phyloP scores from a whole-genome alignment of 2,888 invertebrate species.

The Drosophila neotestacea region DNA sequence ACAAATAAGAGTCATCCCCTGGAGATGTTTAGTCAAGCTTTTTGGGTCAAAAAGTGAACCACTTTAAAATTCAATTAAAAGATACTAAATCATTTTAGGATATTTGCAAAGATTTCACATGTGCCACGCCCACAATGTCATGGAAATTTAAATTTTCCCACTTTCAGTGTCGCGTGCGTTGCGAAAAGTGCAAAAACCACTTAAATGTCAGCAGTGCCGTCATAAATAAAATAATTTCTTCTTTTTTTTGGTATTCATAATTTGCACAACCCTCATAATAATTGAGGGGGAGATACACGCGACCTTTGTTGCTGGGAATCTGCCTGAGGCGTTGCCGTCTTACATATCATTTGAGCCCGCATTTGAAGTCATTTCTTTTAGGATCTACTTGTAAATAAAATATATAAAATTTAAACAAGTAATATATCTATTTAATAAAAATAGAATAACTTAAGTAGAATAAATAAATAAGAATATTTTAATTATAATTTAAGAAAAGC shows the following conservation, averaged over 20 bases:
- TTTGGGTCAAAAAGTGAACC: slow-evolving; percentile 48
- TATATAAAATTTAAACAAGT: too few relatives aligned
- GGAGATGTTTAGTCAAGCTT: slow-evolving; percentile 6
- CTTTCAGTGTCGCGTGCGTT: slow-evolving; percentile 53
- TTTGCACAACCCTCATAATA: slow-evolving; percentile 56
- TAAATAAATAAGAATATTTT: too few relatives aligned
- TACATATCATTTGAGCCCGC: slow-evolving; percentile 54
- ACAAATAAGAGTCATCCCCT: slow-evolving; percentile 18
- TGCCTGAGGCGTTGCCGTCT: slow-evolving; percentile 48
- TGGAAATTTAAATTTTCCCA: slow-evolving; percentile 58
- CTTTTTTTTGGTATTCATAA: slow-evolving; percentile 23
- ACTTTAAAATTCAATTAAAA: slow-evolving; percentile 80
- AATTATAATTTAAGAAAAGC: too few relatives aligned
- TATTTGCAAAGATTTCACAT: slow-evolving; percentile 40
- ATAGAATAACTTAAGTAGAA: too few relatives aligned
- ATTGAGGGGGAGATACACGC: slow-evolving; percentile 39
- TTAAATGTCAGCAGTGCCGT: slow-evolving; percentile 70
- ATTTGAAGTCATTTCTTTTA: slow-evolving; percentile 23
- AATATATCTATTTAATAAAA: too few relatives aligned
- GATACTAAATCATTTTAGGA: slow-evolving; percentile 59
- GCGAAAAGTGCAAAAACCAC: slow-evolving; percentile 77
- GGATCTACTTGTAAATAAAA: background rate
- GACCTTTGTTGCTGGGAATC: slow-evolving; percentile 56
- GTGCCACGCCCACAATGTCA: slow-evolving; percentile 55
- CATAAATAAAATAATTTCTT: slow-evolving; percentile 73